Evolutionary conservation across 1,140 invertebrate genomes (phyloP).

Genomic region (Chrysopa pallens): DNA sequence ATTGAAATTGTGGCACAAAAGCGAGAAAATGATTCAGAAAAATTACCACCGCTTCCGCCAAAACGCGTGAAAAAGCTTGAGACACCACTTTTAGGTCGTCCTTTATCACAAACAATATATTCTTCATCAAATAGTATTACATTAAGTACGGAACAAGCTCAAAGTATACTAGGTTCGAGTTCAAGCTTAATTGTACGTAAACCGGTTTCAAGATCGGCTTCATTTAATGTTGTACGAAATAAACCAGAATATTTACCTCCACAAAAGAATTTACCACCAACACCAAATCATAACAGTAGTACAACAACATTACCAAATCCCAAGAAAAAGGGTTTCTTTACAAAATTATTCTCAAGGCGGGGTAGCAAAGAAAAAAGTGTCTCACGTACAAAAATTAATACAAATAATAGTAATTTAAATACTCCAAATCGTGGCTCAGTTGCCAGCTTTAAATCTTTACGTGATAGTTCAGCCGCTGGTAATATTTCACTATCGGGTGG

Average conservation of each 20-base stretch:
- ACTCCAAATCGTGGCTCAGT: constrained; percentile 14
- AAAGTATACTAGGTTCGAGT: constrained; percentile 2
- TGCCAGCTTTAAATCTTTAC: constrained; percentile 13
- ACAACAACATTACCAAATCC: constrained; percentile 29
- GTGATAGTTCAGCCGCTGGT: constrained; percentile 8
- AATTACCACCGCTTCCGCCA: constrained; percentile 56
- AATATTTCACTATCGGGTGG: constrained; percentile 6
- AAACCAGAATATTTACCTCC: constrained; percentile 22
- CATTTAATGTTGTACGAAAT: constrained; percentile 16
- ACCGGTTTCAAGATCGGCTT: constrained; percentile 9
- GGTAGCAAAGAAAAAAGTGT: constrained; percentile 25
- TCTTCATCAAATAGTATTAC: constrained; percentile 4
- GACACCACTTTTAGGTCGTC: constrained; percentile 9
- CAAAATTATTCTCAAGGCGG: constrained; percentile 37
- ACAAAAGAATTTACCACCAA: constrained; percentile 26
- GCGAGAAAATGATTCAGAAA: constrained; percentile 34
- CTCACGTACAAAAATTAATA: constrained; percentile 8
- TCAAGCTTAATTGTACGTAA: constrained; percentile 6
- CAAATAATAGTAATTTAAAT: constrained; percentile 8
- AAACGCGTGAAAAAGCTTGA: constrained; percentile 51
- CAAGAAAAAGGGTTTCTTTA: constrained; percentile 42
- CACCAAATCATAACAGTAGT: constrained; percentile 15
- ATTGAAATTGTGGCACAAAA: constrained; percentile 28
- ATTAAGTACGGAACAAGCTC: constrained; percentile 7
- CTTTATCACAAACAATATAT: neutral